These are phyloP conservation scores for Pararge aegeria DNA, from an alignment of 1,140 invertebrate species.

Conservation along the genomic window DNA sequence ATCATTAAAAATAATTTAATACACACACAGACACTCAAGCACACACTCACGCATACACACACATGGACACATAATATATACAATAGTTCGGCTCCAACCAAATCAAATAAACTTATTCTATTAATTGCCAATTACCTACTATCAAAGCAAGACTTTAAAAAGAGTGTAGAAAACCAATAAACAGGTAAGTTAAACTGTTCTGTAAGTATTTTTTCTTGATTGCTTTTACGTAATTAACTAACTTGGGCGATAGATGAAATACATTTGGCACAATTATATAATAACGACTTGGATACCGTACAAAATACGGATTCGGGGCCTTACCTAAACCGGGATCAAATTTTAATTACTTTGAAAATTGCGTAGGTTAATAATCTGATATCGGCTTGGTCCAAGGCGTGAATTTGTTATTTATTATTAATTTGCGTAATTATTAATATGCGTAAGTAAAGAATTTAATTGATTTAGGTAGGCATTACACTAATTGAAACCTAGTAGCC, in stretches of 20 bases:
- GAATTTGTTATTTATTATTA: conserved; percentile 4
- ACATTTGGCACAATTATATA: conserved; percentile 1
- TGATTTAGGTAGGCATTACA: too few relatives aligned
- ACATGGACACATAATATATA: too few relatives aligned
- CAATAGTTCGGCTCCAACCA: too few relatives aligned
- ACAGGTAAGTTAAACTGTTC: not conserved
- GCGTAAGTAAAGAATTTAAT: too few relatives aligned
- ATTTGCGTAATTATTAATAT: conserved; percentile 1
- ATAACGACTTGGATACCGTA: conserved; percentile 10
- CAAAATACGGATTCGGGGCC: conserved; percentile 12
- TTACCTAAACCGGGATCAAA: conserved; percentile 18
- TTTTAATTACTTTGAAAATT: conserved; percentile 33
- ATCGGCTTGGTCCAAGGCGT: conserved; percentile 1
- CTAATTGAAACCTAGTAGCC: too few relatives aligned
- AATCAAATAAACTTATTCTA: not conserved
- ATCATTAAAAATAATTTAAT: too few relatives aligned
- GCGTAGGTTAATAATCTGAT: conserved; percentile 18
- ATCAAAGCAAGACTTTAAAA: not conserved
- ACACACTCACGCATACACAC: too few relatives aligned
- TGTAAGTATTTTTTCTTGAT: not conserved
- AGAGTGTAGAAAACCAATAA: not conserved
- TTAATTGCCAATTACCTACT: not conserved
- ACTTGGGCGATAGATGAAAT: conserved; percentile 1
- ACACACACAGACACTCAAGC: too few relatives aligned
- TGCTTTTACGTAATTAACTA: conserved; percentile 7